Conservation (phyloP, 1,140 invertebrate genomes). For the Penaeus japonicus region DNA sequence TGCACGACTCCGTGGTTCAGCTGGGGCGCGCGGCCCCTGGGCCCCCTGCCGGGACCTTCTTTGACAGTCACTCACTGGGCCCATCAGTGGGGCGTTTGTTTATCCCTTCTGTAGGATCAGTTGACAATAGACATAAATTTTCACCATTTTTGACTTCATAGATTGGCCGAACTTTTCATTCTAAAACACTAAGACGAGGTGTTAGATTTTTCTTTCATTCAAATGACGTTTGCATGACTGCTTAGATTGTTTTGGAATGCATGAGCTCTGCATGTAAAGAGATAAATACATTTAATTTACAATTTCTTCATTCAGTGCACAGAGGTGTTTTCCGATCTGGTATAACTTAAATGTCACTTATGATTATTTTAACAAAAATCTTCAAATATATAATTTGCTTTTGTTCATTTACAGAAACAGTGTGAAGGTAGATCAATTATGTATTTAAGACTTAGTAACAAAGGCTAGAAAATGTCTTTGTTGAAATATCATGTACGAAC, state of each 20-base stretch:
- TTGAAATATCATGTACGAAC: no score
- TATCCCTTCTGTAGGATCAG: slow-evolving; percentile 31
- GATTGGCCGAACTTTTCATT: slow-evolving; percentile 48
- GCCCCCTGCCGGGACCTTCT: slow-evolving; percentile 20
- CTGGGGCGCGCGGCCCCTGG: slow-evolving; percentile 2
- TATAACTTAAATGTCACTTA: no score
- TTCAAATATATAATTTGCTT: not conserved
- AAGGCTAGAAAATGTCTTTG: no score
- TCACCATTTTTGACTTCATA: slow-evolving; percentile 29
- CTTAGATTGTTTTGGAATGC: slow-evolving; percentile 23
- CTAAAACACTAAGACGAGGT: slow-evolving; percentile 47
- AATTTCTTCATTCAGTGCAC: slow-evolving; percentile 27
- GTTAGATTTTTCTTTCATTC: slow-evolving; percentile 48
- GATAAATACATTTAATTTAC: slow-evolving; percentile 4
- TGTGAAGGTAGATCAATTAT: no score
- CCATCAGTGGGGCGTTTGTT: slow-evolving; percentile 8
- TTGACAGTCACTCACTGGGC: slow-evolving; percentile 26
- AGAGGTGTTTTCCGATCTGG: not conserved
- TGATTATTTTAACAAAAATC: no score
- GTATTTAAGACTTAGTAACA: no score
- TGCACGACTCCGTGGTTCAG: slow-evolving; percentile 36
- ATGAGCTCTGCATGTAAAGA: slow-evolving; percentile 27
- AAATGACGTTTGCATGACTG: slow-evolving; percentile 43
- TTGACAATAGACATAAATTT: slow-evolving; percentile 35
- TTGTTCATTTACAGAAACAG: not conserved